Evolutionary conservation across 2,888 invertebrate genomes (phyloP).

Genomic region (Bombylius major): DNA sequence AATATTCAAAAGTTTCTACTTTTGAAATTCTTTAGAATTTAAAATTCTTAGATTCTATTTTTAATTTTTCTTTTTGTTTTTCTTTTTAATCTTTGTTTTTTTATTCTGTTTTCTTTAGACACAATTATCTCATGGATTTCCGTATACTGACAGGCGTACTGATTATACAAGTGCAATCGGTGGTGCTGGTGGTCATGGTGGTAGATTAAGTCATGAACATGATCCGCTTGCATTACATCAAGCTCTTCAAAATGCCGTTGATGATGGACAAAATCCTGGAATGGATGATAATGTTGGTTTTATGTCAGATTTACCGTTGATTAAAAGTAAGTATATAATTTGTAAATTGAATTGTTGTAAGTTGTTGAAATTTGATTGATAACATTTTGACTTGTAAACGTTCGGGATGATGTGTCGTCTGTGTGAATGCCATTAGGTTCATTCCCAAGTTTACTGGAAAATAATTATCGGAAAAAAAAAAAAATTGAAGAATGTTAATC

Average conservation of each 20-base stretch:
- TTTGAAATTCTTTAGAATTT: too few species aligned
- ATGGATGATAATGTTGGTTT: conserved; percentile 79
- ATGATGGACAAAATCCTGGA: conserved; percentile 57
- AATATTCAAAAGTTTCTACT: too few species aligned
- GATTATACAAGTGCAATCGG: conserved; percentile 48
- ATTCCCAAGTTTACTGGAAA: too few species aligned
- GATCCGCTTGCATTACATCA: conserved; percentile 68
- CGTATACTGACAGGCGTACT: conserved; percentile 42
- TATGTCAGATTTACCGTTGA: conserved; percentile 78
- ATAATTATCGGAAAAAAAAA: too few species aligned
- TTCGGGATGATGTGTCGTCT: too few species aligned
- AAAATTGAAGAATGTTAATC: too few species aligned
- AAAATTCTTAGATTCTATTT: too few species aligned
- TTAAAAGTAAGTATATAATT: conserved; percentile 64
- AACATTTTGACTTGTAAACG: too few species aligned
- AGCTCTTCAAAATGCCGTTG: conserved; percentile 58
- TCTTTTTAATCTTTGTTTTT: not conserved
- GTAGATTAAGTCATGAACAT: conserved; percentile 45
- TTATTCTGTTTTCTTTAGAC: conserved; percentile 21
- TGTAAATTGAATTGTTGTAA: not conserved
- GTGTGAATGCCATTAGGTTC: too few species aligned
- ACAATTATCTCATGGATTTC: conserved; percentile 50
- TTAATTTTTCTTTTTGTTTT: too few species aligned
- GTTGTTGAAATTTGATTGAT: too few species aligned
- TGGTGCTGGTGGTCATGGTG: conserved; percentile 39